Evolutionary conservation across 2,888 invertebrate genomes (phyloP).

Genomic region (Yponomeuta evonymella): DNA sequence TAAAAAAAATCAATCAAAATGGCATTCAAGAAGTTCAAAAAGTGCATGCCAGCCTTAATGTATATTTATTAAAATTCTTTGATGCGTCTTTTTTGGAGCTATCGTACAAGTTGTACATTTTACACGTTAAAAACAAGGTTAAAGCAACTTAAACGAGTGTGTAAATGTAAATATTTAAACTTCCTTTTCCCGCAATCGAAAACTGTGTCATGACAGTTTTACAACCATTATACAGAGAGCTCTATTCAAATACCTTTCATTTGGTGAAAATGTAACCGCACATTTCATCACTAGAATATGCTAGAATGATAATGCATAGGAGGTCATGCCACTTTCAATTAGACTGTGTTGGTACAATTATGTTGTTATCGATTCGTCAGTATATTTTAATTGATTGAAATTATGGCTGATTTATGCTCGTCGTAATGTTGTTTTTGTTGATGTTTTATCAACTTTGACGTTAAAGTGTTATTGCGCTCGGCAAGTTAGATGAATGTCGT

Average conservation of each 20-base stretch:
- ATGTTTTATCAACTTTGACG: not conserved
- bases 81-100: too few species aligned
- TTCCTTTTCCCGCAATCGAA: not conserved
- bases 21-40: too few species aligned
- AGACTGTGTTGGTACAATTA: conserved; percentile 5
- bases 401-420: not conserved
- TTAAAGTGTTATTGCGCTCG: not conserved
- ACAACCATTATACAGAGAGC: not conserved
- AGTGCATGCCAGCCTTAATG: too few species aligned
- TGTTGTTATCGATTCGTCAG: conserved; percentile 29
- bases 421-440: not conserved
- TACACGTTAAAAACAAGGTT: not conserved
- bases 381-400: conserved; percentile 1
- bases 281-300: not conserved
- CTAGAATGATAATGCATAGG: not conserved
- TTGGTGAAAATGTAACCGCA: not conserved
- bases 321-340: conserved; percentile 11
- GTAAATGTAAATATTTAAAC: not conserved
- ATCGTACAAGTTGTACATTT: too few species aligned
- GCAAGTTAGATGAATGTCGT: not conserved
- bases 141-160: not conserved
- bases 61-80: too few species aligned
- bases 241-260: not conserved
- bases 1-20: too few species aligned
- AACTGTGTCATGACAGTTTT: not conserved